Evolutionary conservation across 35 echinoderm and acorn worm species (phyloP).

Genomic region (Stichopus chloronotus): DNA sequence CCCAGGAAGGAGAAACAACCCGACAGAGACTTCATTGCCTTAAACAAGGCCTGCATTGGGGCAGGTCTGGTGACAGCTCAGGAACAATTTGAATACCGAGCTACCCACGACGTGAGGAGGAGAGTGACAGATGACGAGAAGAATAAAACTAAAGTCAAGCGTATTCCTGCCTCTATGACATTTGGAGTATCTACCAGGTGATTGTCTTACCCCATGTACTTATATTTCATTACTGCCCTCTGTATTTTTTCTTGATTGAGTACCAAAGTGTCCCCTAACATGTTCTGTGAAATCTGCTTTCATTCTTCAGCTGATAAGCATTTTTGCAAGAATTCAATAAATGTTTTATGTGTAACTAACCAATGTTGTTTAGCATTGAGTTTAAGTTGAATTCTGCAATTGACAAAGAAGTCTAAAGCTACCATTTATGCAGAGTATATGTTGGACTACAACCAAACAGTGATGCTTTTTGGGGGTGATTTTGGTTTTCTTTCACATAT

Average conservation of each 20-base stretch:
- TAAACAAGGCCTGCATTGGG: slow-evolving; percentile 93
- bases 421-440: too few relatives aligned
- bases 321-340: too few relatives aligned
- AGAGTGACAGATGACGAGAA: slow-evolving; percentile 96
- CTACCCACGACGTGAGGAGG: slow-evolving; percentile 94
- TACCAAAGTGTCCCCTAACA: too few relatives aligned
- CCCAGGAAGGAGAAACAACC: slow-evolving; percentile 79
- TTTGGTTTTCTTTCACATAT: too few relatives aligned
- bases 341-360: too few relatives aligned
- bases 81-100: slow-evolving; percentile 98
- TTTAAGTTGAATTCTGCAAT: too few relatives aligned
- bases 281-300: too few relatives aligned
- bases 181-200: slow-evolving; percentile 99
- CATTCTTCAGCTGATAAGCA: too few relatives aligned
- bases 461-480: too few relatives aligned
- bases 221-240: neutral
- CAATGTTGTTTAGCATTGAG: too few relatives aligned
- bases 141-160: slow-evolving; percentile 91
- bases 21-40: slow-evolving; percentile 93
- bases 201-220: neutral
- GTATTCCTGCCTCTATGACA: slow-evolving; percentile 95
- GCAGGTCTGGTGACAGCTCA: slow-evolving; percentile 85
- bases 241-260: neutral
- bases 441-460: too few relatives aligned
- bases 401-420: too few relatives aligned